A percentile compares a stretch with the other conserved stretches of the same genome.
phyloP scores from a whole-genome alignment of 2,797 vertebrate genomes.

The Protosalanx chinensis region DNA sequence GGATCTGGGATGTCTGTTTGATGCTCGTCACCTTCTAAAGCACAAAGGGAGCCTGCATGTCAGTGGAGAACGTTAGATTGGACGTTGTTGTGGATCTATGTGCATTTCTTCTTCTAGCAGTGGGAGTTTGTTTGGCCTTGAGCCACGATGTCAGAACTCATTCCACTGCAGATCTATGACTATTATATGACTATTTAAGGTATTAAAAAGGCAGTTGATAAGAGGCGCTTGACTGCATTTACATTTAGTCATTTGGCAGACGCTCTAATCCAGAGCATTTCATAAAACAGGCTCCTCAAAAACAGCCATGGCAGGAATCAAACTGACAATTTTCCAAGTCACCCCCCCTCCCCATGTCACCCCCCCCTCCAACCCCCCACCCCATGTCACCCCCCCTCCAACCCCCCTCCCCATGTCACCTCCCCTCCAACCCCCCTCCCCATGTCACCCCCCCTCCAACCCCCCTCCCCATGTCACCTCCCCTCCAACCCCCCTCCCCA shows the following conservation, averaged over 20 bases:
- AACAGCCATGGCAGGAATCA: not conserved
- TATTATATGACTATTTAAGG: not conserved
- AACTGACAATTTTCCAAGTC: not conserved
- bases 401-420: too few species aligned
- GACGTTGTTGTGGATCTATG: not conserved
- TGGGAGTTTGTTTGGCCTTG: slow-evolving; percentile 10
- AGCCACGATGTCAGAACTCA: not conserved
- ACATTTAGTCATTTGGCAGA: too few species aligned
- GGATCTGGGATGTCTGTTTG: not conserved
- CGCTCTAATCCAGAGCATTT: too few species aligned
- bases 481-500: too few species aligned
- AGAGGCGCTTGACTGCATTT: not conserved
- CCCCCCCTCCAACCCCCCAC: too few species aligned
- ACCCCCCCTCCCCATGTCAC: not conserved
- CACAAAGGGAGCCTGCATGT: slow-evolving; percentile 11
- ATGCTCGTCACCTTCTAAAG: slow-evolving; percentile 10
- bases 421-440: too few species aligned
- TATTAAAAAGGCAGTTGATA: not conserved
- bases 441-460: too few species aligned
- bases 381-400: too few species aligned
- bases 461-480: too few species aligned
- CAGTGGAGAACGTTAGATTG: not conserved
- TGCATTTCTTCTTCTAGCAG: not conserved
- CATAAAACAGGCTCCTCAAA: slow-evolving; percentile 7
- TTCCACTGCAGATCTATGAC: not conserved